These are phyloP conservation scores for Leucophenga varia DNA, from an alignment of 1,140 invertebrate species.

Conservation along the genomic window DNA sequence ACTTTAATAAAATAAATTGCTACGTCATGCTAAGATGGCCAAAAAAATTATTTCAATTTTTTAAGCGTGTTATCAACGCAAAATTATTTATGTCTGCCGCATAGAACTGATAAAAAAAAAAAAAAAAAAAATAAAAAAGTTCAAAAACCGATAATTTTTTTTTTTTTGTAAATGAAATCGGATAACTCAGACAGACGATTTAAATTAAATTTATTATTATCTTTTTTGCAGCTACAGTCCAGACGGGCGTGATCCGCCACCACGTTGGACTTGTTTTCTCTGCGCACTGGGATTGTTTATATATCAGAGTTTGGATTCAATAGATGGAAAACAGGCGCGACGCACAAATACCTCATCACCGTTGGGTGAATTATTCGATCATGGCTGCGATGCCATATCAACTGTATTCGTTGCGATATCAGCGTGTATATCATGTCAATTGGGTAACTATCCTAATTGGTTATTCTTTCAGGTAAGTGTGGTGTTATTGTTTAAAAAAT, in stretches of 20 bases:
- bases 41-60: conserved; percentile 2
- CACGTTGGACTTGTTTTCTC: conserved; percentile 88
- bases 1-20: too few species aligned
- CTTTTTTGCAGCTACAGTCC: conserved; percentile 61
- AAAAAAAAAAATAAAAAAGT: too few species aligned
- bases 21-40: too few species aligned
- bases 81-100: not conserved
- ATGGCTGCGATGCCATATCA: conserved; percentile 97
- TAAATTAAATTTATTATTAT: too few species aligned
- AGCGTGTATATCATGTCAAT: conserved; percentile 85
- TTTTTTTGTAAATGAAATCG: too few species aligned
- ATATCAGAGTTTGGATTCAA: conserved; percentile 98
- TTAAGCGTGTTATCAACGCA: not conserved
- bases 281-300: conserved; percentile 94
- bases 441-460: conserved; percentile 88
- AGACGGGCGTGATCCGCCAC: conserved; percentile 71
- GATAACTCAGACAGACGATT: too few species aligned
- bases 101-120: too few species aligned
- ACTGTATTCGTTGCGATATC: conserved; percentile 96
- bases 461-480: conserved; percentile 82
- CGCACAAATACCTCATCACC: conserved; percentile 90
- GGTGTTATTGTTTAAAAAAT: not conserved
- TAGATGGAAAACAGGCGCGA: conserved; percentile 99
- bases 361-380: conserved; percentile 98
- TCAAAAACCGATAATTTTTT: too few species aligned